A percentile compares a stretch with the other conserved stretches of the same genome.
These are phyloP conservation scores for Dromococcyx pavoninus DNA, from an alignment of 2,797 vertebrate genomes.

Conservation along the genomic window DNA sequence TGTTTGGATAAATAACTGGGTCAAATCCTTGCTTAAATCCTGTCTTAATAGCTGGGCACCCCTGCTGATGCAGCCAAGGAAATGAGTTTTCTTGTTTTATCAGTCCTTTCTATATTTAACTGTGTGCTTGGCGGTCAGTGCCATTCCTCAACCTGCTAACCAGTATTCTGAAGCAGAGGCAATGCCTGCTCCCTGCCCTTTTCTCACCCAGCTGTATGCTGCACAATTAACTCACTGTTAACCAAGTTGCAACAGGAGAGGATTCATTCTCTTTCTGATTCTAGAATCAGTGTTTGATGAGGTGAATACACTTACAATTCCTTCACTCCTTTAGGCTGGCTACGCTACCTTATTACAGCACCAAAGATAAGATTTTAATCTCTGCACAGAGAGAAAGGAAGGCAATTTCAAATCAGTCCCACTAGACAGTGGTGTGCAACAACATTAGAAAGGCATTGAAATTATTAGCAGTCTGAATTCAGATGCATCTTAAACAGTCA, in stretches of 20 bases:
- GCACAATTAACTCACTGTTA: neutral
- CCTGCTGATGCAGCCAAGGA: neutral
- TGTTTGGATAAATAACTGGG: neutral
- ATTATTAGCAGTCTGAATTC: neutral
- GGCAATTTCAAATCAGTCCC: neutral
- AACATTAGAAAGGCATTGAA: neutral
- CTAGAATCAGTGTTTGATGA: neutral
- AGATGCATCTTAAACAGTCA: neutral
- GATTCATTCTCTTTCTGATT: neutral
- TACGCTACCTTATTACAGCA: neutral
- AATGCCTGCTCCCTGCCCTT: neutral
- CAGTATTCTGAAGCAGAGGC: neutral
- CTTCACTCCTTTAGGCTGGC: neutral
- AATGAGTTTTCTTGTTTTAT: neutral
- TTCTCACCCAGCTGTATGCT: neutral
- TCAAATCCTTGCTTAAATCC: neutral
- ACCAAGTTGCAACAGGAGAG: neutral
- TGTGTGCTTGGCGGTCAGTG: neutral
- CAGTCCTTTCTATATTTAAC: neutral
- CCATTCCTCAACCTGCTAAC: neutral
- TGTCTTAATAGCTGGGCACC: neutral
- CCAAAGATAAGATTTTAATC: neutral
- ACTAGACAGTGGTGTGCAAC: neutral
- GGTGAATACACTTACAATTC: neutral
- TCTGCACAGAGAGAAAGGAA: neutral